Conservation (phyloP, 2,888 invertebrate species). For the Griposia aprilina region DNA sequence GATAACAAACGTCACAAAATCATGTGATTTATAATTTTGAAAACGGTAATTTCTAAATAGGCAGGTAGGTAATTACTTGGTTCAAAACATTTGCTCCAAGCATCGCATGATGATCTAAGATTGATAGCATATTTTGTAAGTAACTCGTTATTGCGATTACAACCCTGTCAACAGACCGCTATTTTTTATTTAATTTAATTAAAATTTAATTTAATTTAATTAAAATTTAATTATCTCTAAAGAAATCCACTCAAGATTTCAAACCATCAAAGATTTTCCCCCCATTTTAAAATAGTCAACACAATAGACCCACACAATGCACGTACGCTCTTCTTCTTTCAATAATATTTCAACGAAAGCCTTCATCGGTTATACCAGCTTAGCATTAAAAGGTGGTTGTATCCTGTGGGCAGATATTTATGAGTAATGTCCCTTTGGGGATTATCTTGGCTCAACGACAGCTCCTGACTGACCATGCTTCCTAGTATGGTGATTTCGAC, state of each 20-base stretch:
- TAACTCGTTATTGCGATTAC: background rate
- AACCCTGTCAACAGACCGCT: background rate
- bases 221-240: background rate
- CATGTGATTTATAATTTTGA: no score
- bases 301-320: slow-evolving; percentile 33
- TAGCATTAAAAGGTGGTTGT: slow-evolving; percentile 79
- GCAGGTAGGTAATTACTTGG: no score
- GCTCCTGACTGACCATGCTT: slow-evolving; percentile 56
- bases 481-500: slow-evolving; percentile 51
- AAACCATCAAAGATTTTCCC: background rate
- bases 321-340: slow-evolving; percentile 35
- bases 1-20: no score
- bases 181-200: background rate
- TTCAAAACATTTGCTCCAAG: background rate
- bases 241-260: background rate
- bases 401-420: slow-evolving; percentile 63
- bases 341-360: slow-evolving; percentile 75
- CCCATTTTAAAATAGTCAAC: background rate
- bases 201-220: background rate
- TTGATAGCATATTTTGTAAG: background rate
- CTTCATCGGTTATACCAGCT: slow-evolving; percentile 81
- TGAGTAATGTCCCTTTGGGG: slow-evolving; percentile 67
- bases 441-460: slow-evolving; percentile 67
- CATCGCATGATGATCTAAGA: background rate
- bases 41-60: no score